Percentiles rank a stretch among this genome's conserved stretches.
phyloP scores from a whole-genome alignment of 2,797 vertebrate species.

The Thunnus albacares region DNA sequence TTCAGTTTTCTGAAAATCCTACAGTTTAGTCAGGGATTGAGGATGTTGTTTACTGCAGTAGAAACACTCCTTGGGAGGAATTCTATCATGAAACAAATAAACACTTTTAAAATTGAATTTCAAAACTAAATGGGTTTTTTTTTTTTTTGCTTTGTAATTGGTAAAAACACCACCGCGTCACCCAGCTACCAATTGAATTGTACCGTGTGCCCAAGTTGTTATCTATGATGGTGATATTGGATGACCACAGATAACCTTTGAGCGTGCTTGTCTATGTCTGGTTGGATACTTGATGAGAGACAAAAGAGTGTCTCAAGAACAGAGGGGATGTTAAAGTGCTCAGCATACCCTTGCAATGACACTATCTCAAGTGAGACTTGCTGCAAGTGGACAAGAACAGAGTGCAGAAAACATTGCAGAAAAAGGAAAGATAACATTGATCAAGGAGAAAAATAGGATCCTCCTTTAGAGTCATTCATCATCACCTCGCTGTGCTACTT shows the following conservation, averaged over 20 bases:
- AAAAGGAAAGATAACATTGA: constrained; percentile 79
- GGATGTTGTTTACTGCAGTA: constrained; percentile 76
- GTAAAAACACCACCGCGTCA: neutral
- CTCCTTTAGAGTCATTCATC: constrained; percentile 73
- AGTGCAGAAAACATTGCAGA: constrained; percentile 54
- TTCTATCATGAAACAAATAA: constrained; percentile 47
- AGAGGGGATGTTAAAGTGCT: constrained; percentile 68
- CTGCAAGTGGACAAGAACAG: constrained; percentile 72
- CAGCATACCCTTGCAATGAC: constrained; percentile 76
- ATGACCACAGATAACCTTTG: constrained; percentile 76
- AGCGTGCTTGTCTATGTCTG: constrained; percentile 66
- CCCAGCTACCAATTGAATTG: neutral
- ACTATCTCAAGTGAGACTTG: constrained; percentile 83
- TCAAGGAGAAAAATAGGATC: constrained; percentile 78
- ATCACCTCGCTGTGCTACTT: constrained; percentile 59
- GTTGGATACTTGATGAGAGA: constrained; percentile 72
- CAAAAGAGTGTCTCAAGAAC: constrained; percentile 71
- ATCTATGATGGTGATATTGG: constrained; percentile 51
- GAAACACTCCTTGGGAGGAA: constrained; percentile 61
- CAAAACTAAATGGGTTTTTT: constrained; percentile 2
- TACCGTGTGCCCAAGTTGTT: constrained; percentile 32
- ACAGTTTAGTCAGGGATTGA: constrained; percentile 76
- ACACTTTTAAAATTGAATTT: constrained; percentile 27
- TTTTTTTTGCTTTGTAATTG: constrained; percentile 20
- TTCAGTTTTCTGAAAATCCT: constrained; percentile 79